Conservation (phyloP, 2,888 invertebrate species). For the Scrobipalpa atriplicella region DNA sequence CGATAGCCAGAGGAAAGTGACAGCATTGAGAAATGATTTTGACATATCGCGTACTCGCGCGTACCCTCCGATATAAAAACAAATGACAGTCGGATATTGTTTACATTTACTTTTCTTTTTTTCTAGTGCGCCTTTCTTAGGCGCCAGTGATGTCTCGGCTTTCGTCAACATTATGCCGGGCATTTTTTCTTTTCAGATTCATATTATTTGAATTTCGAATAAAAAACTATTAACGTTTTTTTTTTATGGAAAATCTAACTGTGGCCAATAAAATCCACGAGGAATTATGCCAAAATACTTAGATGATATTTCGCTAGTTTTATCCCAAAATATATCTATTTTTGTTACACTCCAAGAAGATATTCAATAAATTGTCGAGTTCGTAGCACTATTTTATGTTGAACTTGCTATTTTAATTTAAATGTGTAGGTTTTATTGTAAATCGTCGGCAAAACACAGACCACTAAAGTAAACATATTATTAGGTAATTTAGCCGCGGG, state of each 20-base stretch:
- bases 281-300: too few species aligned
- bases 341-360: conserved; percentile 1
- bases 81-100: conserved; percentile 33
- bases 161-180: not conserved
- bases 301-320: too few species aligned
- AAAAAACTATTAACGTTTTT: too few species aligned
- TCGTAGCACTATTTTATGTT: too few species aligned
- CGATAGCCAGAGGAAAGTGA: conserved; percentile 36
- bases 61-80: conserved; percentile 40
- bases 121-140: not conserved
- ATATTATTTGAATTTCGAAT: too few species aligned
- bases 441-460: conserved; percentile 58
- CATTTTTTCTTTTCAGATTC: not conserved
- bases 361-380: conserved; percentile 12
- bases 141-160: not conserved
- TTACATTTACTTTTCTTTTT: conserved; percentile 25
- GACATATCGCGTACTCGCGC: conserved; percentile 32
- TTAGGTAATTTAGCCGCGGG: too few species aligned
- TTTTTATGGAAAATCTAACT: too few species aligned
- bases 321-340: too few species aligned
- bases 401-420: conserved; percentile 43
- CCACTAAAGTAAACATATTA: conserved; percentile 52
- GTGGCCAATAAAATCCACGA: too few species aligned
- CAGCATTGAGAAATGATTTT: conserved; percentile 35
- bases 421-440: conserved; percentile 48